Conservation (phyloP, 2,113 vertebrate genomes). For the Tenrec ecaudatus region DNA sequence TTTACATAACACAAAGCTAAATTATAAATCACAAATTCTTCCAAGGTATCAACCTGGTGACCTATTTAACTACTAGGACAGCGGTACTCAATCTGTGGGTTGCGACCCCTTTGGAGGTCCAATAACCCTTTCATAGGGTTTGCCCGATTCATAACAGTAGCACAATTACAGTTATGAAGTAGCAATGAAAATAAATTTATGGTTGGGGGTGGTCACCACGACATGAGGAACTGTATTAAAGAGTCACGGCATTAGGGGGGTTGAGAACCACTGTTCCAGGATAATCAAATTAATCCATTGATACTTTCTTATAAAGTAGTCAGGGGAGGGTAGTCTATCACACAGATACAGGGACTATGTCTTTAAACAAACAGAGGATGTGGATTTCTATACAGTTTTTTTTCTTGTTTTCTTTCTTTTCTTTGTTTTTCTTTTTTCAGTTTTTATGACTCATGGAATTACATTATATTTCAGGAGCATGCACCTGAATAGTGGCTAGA, state of each 20-base stretch:
- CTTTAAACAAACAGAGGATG: neutral
- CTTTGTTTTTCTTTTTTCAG: no score
- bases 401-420: no score
- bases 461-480: conserved; percentile 23
- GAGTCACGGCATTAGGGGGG: no score
- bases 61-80: conserved; percentile 68
- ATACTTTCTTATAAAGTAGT: conserved; percentile 61
- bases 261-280: no score
- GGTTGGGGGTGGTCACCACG: no score
- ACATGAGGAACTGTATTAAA: no score
- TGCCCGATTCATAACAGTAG: no score
- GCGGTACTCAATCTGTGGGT: no score
- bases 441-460: neutral
- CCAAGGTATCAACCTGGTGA: conserved; percentile 77
- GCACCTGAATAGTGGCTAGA: neutral
- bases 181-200: no score
- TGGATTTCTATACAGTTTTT: neutral
- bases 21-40: conserved; percentile 84
- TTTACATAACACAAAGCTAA: conserved; percentile 83
- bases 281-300: conserved; percentile 77
- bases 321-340: conserved; percentile 20
- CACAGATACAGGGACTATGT: neutral
- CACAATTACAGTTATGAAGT: no score
- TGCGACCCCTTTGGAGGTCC: no score
- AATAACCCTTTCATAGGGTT: no score